Conservation (phyloP, 1,140 invertebrate genomes). For the Delia radicum region DNA sequence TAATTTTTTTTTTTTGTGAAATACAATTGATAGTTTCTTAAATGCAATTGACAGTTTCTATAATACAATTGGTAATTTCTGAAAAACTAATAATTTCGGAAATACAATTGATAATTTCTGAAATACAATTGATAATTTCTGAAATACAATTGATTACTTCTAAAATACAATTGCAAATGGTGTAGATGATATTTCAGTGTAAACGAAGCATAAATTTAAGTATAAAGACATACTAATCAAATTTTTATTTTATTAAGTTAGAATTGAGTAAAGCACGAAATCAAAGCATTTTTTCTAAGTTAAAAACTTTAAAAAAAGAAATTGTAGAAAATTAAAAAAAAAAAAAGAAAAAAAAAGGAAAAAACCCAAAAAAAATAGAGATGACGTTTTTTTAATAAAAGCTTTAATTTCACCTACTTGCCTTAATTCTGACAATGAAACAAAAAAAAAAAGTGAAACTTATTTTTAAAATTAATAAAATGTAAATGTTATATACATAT, state of each 20-base stretch:
- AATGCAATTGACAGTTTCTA: too few relatives aligned
- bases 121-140: not conserved
- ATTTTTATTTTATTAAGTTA: constrained; percentile 4
- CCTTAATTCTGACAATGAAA: constrained; percentile 32
- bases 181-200: too few relatives aligned
- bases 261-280: constrained; percentile 22
- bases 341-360: not conserved
- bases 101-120: too few relatives aligned
- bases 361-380: not conserved
- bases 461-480: not conserved
- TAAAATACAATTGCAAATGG: too few relatives aligned
- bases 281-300: constrained; percentile 20
- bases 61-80: too few relatives aligned
- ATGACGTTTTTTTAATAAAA: constrained; percentile 17
- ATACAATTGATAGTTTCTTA: too few relatives aligned
- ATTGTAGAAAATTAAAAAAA: constrained; percentile 4
- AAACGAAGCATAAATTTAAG: not conserved
- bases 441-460: constrained; percentile 27
- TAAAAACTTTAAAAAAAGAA: not conserved
- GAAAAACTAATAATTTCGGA: too few relatives aligned
- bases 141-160: not conserved
- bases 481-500: constrained; percentile 1
- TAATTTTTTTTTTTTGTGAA: too few relatives aligned
- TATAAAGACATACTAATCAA: not conserved
- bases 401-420: constrained; percentile 32